phyloP scores from a whole-genome alignment of 2,113 vertebrate species.

The Motacilla alba region DNA sequence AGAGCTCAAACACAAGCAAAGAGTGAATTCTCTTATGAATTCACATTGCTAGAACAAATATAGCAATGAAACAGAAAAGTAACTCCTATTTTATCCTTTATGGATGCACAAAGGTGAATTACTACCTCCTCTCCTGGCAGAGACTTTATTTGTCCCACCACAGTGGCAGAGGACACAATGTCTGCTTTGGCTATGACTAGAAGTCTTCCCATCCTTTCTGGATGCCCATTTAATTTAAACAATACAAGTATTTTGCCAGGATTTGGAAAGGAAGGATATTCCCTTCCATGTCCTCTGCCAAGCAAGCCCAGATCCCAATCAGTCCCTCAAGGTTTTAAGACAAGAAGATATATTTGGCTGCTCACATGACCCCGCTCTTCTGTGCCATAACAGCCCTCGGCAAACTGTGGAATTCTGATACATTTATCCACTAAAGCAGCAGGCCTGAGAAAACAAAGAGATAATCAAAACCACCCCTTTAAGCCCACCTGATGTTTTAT shows the following conservation, averaged over 20 bases:
- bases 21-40: background rate
- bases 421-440: background rate
- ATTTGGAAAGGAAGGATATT: background rate
- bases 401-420: background rate
- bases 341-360: background rate
- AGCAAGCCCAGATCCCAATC: background rate
- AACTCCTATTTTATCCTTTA: background rate
- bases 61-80: background rate
- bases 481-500: background rate
- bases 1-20: background rate
- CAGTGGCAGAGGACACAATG: background rate
- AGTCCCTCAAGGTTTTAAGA: background rate
- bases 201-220: background rate
- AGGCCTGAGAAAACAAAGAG: background rate
- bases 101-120: background rate
- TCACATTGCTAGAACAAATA: background rate
- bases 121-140: background rate
- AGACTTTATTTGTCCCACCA: background rate
- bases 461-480: background rate
- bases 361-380: background rate
- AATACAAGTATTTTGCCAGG: background rate
- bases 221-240: background rate
- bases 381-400: background rate
- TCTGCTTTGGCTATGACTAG: background rate
- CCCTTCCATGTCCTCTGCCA: background rate